Conservation (phyloP, 2,113 vertebrate species). For the Recurvirostra avosetta region DNA sequence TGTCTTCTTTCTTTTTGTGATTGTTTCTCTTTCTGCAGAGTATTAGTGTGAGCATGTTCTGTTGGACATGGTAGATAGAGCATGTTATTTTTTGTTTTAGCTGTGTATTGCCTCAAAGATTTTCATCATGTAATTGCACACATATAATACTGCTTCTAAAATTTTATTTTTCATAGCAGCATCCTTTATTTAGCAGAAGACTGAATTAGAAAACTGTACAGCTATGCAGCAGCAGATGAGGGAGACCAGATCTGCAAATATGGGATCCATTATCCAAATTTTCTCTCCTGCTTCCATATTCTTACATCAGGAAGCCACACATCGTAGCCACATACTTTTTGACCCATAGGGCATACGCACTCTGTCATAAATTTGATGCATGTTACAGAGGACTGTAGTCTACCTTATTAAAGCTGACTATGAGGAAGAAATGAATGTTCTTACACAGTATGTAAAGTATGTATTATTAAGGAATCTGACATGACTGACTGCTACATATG, state of each 20-base stretch:
- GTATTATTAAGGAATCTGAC: not conserved
- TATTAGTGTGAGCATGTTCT: not conserved
- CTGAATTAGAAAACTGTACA: not conserved
- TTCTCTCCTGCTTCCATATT: not conserved
- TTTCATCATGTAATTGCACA: not conserved
- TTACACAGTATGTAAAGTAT: not conserved
- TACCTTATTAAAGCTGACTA: not conserved
- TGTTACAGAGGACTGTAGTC: not conserved
- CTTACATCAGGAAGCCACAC: not conserved
- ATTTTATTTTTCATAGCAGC: not conserved
- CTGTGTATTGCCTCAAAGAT: not conserved
- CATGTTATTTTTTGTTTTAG: not conserved
- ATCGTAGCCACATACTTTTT: not conserved
- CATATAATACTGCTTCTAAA: not conserved
- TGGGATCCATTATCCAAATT: not conserved
- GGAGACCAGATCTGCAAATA: not conserved
- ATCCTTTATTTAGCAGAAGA: not conserved
- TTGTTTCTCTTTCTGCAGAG: not conserved
- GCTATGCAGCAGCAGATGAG: not conserved
- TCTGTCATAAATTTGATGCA: not conserved
- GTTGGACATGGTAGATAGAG: not conserved
- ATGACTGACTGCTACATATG: not conserved
- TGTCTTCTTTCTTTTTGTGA: not conserved
- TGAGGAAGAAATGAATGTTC: not conserved
- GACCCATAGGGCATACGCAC: not conserved